Conservation (phyloP, 37 sponge, comb jelly and placozoan species). For the Aplysina aerophoba region DNA sequence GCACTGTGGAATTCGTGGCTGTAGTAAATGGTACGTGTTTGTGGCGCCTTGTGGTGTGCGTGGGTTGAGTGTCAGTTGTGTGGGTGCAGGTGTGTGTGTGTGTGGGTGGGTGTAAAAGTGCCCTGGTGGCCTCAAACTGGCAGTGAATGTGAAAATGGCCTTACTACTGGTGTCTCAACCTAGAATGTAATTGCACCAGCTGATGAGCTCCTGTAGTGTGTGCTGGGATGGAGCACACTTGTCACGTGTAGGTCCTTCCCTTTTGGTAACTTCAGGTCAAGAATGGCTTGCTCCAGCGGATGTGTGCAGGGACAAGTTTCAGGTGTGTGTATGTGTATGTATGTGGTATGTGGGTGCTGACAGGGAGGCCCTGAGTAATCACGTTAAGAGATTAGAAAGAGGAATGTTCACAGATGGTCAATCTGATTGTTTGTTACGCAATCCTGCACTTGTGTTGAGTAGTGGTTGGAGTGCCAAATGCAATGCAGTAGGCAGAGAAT, state of each 20-base stretch:
- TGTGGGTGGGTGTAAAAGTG: too few species aligned
- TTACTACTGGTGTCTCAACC: not conserved
- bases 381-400: too few species aligned
- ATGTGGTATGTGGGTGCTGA: not conserved
- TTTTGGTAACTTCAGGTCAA: not conserved
- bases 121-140: not conserved
- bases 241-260: not conserved
- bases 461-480: not conserved
- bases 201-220: not conserved
- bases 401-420: too few species aligned
- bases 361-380: not conserved
- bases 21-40: not conserved
- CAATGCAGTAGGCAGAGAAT: too few species aligned
- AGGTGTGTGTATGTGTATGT: not conserved
- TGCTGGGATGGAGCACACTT: too few species aligned
- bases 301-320: slow-evolving; percentile 21
- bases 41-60: too few species aligned
- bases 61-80: too few species aligned
- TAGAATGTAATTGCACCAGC: not conserved
- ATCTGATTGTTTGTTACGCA: too few species aligned
- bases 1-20: not conserved
- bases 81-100: too few species aligned
- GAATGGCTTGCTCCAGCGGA: slow-evolving; percentile 7
- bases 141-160: slow-evolving; percentile 23
- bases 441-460: too few species aligned